Evolutionary conservation across 2,797 vertebrate species (phyloP).

Genomic region (Rhincodon typus): DNA sequence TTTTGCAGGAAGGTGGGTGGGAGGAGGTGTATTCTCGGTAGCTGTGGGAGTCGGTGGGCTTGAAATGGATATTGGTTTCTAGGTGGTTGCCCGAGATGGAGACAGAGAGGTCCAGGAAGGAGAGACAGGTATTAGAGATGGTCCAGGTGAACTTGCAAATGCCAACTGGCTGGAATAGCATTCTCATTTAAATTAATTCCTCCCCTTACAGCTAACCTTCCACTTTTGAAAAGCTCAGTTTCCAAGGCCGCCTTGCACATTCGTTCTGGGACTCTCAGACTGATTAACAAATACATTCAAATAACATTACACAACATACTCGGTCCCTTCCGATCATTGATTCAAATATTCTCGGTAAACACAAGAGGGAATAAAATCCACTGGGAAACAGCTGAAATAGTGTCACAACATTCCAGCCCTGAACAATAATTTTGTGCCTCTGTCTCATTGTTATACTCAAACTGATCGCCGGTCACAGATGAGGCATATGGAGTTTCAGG

Average conservation of each 20-base stretch:
- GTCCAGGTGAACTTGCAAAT: no score
- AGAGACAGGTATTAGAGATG: no score
- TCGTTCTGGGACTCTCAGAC: background rate
- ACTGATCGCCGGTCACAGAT: background rate
- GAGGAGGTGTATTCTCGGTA: no score
- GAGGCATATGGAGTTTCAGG: background rate
- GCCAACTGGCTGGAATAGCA: background rate
- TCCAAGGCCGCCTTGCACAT: background rate
- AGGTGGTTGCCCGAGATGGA: no score
- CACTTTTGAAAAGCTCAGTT: background rate
- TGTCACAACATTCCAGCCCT: background rate
- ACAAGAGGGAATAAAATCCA: background rate
- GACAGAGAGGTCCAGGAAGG: no score
- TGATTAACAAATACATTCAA: slow-evolving; percentile 33
- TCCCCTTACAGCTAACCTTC: background rate
- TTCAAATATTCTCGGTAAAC: background rate
- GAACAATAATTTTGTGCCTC: background rate
- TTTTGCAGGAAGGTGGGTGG: no score
- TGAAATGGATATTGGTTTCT: no score
- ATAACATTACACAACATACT: background rate
- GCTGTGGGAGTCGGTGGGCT: no score
- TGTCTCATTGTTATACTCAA: no score
- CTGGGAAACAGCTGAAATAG: background rate
- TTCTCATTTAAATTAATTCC: background rate
- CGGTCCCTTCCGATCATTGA: no score